Conservation (phyloP, 2,888 invertebrate species). For the Lasioglossum calceatum region DNA sequence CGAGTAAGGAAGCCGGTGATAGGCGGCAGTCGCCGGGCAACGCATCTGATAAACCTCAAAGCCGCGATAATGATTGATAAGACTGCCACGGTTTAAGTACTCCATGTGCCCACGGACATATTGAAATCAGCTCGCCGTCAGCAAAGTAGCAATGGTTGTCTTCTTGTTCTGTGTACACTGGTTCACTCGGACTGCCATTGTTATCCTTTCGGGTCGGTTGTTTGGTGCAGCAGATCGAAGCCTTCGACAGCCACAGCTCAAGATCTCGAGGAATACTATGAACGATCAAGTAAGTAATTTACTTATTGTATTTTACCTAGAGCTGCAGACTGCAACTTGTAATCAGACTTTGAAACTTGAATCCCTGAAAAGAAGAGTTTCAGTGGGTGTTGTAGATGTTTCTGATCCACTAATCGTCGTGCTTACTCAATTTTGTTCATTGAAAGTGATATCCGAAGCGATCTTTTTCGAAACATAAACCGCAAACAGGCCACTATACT, state of each 20-base stretch:
- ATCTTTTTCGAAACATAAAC: background rate
- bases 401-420: background rate
- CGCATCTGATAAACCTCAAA: constrained; percentile 7
- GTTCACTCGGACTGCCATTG: constrained; percentile 17
- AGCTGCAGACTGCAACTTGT: background rate
- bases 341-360: background rate
- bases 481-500: background rate
- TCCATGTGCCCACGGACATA: background rate
- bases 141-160: constrained; percentile 30
- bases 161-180: constrained; percentile 32
- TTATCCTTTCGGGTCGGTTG: constrained; percentile 10
- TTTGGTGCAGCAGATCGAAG: background rate
- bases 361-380: background rate
- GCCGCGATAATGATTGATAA: constrained; percentile 50
- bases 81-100: background rate
- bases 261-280: background rate
- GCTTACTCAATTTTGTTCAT: background rate
- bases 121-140: background rate
- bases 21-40: background rate
- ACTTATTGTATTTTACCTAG: background rate
- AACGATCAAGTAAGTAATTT: constrained; percentile 12
- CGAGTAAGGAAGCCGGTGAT: background rate
- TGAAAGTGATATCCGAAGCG: background rate
- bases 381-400: background rate
- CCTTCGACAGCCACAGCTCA: too few relatives aligned